These are phyloP conservation scores for Dendronephthya gigantea DNA, from an alignment of 64 coral and sea anemone species.

Conservation along the genomic window DNA sequence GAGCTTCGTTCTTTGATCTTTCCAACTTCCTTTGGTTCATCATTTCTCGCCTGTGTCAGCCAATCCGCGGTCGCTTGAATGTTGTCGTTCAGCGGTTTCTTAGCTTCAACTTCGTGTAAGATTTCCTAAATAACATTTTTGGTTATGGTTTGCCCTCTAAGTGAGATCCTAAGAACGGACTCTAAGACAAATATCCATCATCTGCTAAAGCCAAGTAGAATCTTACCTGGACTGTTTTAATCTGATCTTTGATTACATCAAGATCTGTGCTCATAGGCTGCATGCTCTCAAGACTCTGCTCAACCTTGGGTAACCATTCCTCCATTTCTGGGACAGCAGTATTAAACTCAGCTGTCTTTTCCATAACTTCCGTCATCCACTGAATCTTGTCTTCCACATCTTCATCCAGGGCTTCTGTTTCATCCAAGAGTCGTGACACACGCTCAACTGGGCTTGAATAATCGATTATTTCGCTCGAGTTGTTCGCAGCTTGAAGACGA, in stretches of 20 bases:
- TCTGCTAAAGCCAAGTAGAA: neutral
- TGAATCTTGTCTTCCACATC: neutral
- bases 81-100: neutral
- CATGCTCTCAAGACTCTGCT: neutral
- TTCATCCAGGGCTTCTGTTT: neutral
- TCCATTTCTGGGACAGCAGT: neutral
- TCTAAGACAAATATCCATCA: too few species aligned
- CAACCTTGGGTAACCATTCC: neutral
- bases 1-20: constrained; percentile 9
- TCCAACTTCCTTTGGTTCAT: neutral
- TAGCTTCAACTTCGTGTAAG: neutral
- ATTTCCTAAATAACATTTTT: neutral
- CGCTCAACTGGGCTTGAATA: neutral
- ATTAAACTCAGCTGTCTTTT: constrained; percentile 5
- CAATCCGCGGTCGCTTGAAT: neutral
- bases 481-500: neutral
- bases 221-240: neutral
- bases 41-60: neutral
- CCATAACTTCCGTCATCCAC: neutral
- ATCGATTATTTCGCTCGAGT: neutral
- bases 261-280: neutral
- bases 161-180: neutral
- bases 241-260: neutral
- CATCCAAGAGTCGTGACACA: neutral
- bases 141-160: neutral